A percentile compares a stretch with the other conserved stretches of the same genome.
These are phyloP conservation scores for Dryobota labecula DNA, from an alignment of 2,888 invertebrate genomes.

Conservation along the genomic window DNA sequence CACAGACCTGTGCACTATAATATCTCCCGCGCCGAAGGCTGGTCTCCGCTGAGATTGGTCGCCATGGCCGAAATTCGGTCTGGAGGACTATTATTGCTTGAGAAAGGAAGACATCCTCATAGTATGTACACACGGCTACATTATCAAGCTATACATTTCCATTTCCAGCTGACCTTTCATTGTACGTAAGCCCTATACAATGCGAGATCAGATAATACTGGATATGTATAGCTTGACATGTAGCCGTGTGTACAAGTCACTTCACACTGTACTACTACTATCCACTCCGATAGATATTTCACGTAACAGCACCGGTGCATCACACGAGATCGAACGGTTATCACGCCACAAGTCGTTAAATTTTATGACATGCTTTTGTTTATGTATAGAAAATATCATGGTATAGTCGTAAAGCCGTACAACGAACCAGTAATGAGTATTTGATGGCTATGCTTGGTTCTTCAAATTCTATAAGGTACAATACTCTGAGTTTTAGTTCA, in stretches of 20 bases:
- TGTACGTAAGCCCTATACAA: too few species aligned
- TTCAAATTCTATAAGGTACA: conserved; percentile 6
- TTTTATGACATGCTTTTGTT: conserved; percentile 49
- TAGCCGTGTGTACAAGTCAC: too few species aligned
- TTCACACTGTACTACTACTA: neutral
- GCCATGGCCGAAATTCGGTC: too few species aligned
- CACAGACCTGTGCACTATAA: too few species aligned
- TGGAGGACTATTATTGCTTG: too few species aligned
- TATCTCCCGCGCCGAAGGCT: too few species aligned
- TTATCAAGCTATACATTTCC: too few species aligned
- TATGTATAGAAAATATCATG: conserved; percentile 24
- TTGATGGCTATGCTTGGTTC: conserved; percentile 32
- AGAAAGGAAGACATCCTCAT: neutral
- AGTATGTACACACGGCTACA: too few species aligned
- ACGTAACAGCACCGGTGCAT: conserved; percentile 6
- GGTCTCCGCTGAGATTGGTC: too few species aligned
- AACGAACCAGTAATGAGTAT: conserved; percentile 42
- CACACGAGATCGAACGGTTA: conserved; percentile 18
- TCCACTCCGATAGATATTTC: conserved; percentile 2
- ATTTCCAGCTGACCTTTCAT: too few species aligned
- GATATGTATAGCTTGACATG: too few species aligned
- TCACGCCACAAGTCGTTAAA: conserved; percentile 47
- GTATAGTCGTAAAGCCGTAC: conserved; percentile 1
- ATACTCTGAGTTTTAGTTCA: neutral
- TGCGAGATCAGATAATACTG: too few species aligned